Conservation (phyloP, 2,113 vertebrate species). For the Heliornis fulica region DNA sequence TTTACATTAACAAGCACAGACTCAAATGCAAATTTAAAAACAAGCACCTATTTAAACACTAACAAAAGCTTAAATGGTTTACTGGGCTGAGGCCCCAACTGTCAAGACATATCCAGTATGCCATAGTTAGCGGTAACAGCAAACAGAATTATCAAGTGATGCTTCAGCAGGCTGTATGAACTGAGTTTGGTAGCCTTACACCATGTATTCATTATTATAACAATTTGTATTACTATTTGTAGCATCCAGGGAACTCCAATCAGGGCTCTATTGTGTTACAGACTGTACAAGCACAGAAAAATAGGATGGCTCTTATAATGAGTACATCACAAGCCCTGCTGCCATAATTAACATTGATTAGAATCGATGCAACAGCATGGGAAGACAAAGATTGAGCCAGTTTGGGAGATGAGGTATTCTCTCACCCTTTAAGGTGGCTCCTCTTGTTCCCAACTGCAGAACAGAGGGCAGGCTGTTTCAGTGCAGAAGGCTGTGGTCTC, state of each 20-base stretch:
- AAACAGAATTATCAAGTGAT: not conserved
- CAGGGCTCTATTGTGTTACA: constrained; percentile 43
- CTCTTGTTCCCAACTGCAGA: not conserved
- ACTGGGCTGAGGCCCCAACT: not conserved
- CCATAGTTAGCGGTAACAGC: not conserved
- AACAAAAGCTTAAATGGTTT: not conserved
- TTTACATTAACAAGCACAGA: not conserved
- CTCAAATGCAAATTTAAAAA: not conserved
- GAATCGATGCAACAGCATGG: constrained; percentile 38
- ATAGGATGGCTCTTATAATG: constrained; percentile 48
- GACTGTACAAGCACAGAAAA: constrained; percentile 19
- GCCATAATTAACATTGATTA: constrained; percentile 62
- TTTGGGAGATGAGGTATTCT: constrained; percentile 11
- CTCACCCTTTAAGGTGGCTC: not conserved
- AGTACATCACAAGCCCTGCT: constrained; percentile 52
- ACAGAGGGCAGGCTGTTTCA: not conserved
- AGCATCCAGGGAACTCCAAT: constrained; percentile 47
- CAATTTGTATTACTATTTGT: constrained; percentile 39
- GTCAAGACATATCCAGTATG: not conserved
- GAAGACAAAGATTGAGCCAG: constrained; percentile 52
- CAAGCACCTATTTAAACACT: not conserved
- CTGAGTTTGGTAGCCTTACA: not conserved
- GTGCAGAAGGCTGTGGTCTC: not conserved
- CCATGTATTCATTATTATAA: constrained; percentile 5
- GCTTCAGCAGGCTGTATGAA: not conserved